phyloP scores from a whole-genome alignment of 1,140 invertebrate species.

The Ceratina calcarata region DNA sequence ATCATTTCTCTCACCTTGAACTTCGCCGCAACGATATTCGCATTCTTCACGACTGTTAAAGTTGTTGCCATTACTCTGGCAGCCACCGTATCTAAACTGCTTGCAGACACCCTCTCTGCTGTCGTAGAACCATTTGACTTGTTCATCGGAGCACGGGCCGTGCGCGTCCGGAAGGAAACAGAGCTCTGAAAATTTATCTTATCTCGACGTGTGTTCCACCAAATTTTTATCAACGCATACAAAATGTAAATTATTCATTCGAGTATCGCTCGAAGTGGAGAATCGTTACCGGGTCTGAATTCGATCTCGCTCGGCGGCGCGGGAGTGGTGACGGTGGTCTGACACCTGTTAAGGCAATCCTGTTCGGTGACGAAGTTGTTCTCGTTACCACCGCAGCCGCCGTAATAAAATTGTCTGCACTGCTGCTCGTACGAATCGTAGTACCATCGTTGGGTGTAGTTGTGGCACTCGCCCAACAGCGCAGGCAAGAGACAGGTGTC shows the following conservation, averaged over 20 bases:
- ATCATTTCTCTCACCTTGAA: constrained; percentile 81
- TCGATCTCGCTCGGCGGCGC: constrained; percentile 62
- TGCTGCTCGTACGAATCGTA: constrained; percentile 87
- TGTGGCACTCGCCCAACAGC: constrained; percentile 88
- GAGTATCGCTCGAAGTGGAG: background rate
- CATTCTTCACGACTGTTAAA: constrained; percentile 90
- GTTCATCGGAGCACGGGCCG: constrained; percentile 85
- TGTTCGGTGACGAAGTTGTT: constrained; percentile 89
- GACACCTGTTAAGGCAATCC: constrained; percentile 85
- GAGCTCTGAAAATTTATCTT: constrained; percentile 81
- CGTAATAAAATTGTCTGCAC: constrained; percentile 90
- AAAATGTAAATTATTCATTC: too few relatives aligned
- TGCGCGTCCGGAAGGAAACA: constrained; percentile 86
- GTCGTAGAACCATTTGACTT: constrained; percentile 90
- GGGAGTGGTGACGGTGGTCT: constrained; percentile 69
- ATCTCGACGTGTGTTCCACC: background rate
- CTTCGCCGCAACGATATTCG: constrained; percentile 86
- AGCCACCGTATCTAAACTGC: constrained; percentile 91
- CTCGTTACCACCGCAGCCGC: constrained; percentile 90
- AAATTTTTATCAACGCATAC: too few relatives aligned
- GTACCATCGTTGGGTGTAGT: constrained; percentile 90
- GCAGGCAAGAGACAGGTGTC: constrained; percentile 89
- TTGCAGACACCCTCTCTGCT: constrained; percentile 88
- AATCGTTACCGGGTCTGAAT: constrained; percentile 70
- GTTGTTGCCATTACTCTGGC: constrained; percentile 92